Base-by-base conservation (phyloP, 2,113 vertebrate genomes). In the Cairina moschata region DNA sequence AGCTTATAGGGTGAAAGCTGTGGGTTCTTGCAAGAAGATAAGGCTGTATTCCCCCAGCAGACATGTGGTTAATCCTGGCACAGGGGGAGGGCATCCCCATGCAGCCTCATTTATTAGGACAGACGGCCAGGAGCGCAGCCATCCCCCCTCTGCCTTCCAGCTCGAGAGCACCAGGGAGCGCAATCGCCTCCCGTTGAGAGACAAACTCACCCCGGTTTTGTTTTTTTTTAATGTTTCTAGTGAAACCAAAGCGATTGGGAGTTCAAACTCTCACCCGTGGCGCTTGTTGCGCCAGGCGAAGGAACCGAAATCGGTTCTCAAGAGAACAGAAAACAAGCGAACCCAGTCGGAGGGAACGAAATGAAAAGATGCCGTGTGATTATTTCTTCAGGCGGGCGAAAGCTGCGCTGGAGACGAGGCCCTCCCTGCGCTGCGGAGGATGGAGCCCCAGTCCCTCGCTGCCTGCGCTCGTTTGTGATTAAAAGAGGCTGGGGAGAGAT, bases 201-300 rank as follows among this genome's bases (percentile, higher is more conserved):
- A 17, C 68, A 82, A 86, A 50, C 6, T 59, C 71, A 46, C 26
- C 60, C 50, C 17, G 46, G 13, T 44, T 65, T 52, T 13, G 2
- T 78, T 59, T 40, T 40, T 40, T 90, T 79, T 83, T 55, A 62
- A 80, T 26, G 32, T 91, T 88, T 80, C 52, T 68, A 56, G 56
- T 71, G 81, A 91, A 97, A 82, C 50, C 78, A 85, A 90, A 91
- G 74, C 84, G 46, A 46, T 25, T 78, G 54, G 89, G 86, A 89
- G 90, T 22, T 95, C 86, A 60, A 11, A 55, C 71, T 65, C 77
- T 66, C 76, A 86, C 92, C 74, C 3, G 0, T 15, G 87, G 93
- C 2, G 7, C 81, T 56, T 17, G 28, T 42, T 79, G 86, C 66
- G 28, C 0, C 8, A 72, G 69, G 76, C 40, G 8, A 26, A 88